phyloP scores from a whole-genome alignment of 2,797 vertebrate genomes.

The Smutsia temminckii region DNA sequence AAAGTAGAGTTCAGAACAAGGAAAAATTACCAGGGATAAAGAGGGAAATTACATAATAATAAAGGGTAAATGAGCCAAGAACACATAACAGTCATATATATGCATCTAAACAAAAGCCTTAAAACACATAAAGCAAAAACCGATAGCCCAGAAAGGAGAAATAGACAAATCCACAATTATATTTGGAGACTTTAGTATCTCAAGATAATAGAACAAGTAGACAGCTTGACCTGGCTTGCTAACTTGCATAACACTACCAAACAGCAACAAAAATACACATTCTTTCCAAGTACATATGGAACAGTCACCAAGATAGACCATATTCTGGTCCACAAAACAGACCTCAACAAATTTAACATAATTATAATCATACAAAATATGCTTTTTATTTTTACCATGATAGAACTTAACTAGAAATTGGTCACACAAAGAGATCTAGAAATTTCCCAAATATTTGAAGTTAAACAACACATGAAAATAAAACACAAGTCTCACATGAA shows the following conservation, averaged over 20 bases:
- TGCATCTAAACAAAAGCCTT: not conserved
- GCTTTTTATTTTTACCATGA: not conserved
- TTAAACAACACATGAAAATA: not conserved
- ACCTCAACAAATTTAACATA: not conserved
- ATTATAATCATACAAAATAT: not conserved
- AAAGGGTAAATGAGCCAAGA: not conserved
- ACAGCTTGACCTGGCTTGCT: not conserved
- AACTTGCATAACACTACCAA: not conserved
- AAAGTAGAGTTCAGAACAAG: not conserved
- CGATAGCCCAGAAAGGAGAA: not conserved
- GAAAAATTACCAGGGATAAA: not conserved
- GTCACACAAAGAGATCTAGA: not conserved
- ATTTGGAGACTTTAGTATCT: not conserved
- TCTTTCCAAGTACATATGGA: not conserved
- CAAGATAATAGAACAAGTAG: not conserved
- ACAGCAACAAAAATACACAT: not conserved
- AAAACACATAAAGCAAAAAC: not conserved
- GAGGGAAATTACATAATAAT: not conserved
- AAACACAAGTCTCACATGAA: not conserved
- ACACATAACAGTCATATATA: not conserved
- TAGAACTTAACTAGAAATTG: not conserved
- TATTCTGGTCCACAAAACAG: not conserved
- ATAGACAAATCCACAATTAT: not conserved
- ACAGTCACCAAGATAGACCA: not conserved
- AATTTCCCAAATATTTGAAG: not conserved